Evolutionary conservation across 2,113 vertebrate species (phyloP).

Genomic region (Melospiza georgiana): DNA sequence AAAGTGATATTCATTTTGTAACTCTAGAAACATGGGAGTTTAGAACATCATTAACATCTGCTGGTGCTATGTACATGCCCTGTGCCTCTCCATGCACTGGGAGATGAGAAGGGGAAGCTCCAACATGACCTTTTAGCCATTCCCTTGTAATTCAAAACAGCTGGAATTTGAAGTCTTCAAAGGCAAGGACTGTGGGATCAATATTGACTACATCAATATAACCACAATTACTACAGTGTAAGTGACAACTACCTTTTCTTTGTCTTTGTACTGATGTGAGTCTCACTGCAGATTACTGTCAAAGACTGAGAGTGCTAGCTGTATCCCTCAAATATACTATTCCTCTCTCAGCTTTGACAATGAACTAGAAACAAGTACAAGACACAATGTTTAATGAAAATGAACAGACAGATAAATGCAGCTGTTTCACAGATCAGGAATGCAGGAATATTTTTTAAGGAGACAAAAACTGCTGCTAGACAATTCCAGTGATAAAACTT

Average conservation of each 20-base stretch:
- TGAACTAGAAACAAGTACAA: neutral
- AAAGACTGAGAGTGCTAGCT: neutral
- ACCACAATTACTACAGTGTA: neutral
- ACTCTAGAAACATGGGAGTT: neutral
- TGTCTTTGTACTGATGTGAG: neutral
- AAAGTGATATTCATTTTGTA: neutral
- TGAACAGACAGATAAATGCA: neutral
- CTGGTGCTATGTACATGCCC: neutral
- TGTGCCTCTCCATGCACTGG: neutral
- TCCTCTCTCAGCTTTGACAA: neutral
- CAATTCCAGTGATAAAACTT: neutral
- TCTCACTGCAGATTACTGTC: neutral
- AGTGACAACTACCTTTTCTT: neutral
- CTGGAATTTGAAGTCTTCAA: constrained; percentile 10
- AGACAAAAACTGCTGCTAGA: neutral
- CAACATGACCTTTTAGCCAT: neutral
- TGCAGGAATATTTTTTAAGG: neutral
- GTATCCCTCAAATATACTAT: neutral
- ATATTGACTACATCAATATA: constrained; percentile 8
- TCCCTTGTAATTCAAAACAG: constrained; percentile 12
- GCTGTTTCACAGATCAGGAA: neutral
- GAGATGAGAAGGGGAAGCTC: neutral
- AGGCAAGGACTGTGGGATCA: neutral
- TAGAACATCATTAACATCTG: neutral
- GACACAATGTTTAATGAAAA: neutral